phyloP scores from a whole-genome alignment of 2,797 vertebrate genomes.

The Sandelia bainsii region DNA sequence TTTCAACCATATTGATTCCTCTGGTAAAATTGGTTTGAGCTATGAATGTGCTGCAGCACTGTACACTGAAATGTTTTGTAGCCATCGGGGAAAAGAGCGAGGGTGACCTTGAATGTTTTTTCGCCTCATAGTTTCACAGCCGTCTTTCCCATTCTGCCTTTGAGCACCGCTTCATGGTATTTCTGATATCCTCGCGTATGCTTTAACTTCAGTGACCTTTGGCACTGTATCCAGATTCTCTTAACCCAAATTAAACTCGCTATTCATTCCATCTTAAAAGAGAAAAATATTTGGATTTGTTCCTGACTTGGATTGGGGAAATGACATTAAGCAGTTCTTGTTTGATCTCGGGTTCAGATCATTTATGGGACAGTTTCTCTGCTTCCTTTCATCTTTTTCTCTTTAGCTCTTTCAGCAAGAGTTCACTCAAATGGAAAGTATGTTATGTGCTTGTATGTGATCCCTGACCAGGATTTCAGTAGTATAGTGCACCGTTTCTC shows the following conservation, averaged over 20 bases:
- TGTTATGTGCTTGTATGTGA: conserved; percentile 49
- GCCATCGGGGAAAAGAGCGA: conserved; percentile 62
- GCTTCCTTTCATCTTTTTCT: conserved; percentile 52
- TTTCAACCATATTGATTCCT: conserved; percentile 88
- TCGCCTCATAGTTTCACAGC: conserved; percentile 60
- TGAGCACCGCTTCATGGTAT: conserved; percentile 49
- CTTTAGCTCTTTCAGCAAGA: conserved; percentile 47
- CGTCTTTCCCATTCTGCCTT: conserved; percentile 64
- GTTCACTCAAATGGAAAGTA: conserved; percentile 56
- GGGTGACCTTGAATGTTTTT: conserved; percentile 82
- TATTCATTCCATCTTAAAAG: conserved; percentile 48
- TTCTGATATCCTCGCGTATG: conserved; percentile 39
- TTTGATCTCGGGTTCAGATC: conserved; percentile 74
- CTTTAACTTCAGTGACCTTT: conserved; percentile 53
- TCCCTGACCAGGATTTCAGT: conserved; percentile 62
- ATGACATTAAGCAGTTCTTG: conserved; percentile 43
- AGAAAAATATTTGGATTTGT: conserved; percentile 58
- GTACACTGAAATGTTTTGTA: conserved; percentile 78
- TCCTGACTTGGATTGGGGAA: conserved; percentile 53
- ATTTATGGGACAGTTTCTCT: conserved; percentile 46
- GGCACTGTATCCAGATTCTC: conserved; percentile 40
- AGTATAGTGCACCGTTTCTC: conserved; percentile 28
- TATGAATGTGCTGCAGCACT: conserved; percentile 78
- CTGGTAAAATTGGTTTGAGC: conserved; percentile 84
- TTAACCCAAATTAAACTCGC: conserved; percentile 51